Percentiles rank a stretch among this genome's conserved stretches.
Conservation (phyloP, 2,888 invertebrate genomes). For the Emesis russula region DNA sequence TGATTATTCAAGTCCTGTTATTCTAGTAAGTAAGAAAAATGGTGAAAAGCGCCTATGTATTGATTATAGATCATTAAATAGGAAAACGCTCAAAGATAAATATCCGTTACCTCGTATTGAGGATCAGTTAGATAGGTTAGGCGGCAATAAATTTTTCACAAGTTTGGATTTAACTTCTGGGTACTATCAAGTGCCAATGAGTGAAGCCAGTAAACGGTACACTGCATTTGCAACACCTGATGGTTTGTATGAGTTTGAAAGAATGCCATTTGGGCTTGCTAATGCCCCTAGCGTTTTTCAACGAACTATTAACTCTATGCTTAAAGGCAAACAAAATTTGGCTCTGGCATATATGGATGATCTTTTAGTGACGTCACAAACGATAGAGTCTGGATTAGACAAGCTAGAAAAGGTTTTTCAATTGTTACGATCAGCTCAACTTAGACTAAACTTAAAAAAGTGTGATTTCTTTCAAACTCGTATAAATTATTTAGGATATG, state of each 20-base stretch:
- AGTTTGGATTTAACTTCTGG: slow-evolving; percentile 56
- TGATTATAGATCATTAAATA: slow-evolving; percentile 70
- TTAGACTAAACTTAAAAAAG: no score
- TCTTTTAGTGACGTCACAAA: no score
- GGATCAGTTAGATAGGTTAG: slow-evolving; percentile 58
- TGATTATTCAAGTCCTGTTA: slow-evolving; percentile 17
- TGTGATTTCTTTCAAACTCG: no score
- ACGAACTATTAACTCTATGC: no score
- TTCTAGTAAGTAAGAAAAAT: slow-evolving; percentile 39
- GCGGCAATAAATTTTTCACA: slow-evolving; percentile 57
- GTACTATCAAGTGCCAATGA: slow-evolving; percentile 54
- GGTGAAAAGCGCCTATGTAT: slow-evolving; percentile 79
- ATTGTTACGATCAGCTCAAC: no score
- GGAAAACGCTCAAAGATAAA: slow-evolving; percentile 68
- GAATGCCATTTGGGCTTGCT: slow-evolving; percentile 49
- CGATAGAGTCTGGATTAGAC: no score
- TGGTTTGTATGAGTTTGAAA: slow-evolving; percentile 70
- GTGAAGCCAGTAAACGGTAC: slow-evolving; percentile 1
- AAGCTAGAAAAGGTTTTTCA: no score
- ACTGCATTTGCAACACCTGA: slow-evolving; percentile 57
- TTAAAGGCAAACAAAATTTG: slow-evolving; percentile 64
- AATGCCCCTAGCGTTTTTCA: background rate
- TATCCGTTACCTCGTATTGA: slow-evolving; percentile 70
- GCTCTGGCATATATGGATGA: slow-evolving; percentile 69
- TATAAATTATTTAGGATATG: no score